Conservation (phyloP, 2,113 vertebrate genomes). For the Pterocles gutturalis region DNA sequence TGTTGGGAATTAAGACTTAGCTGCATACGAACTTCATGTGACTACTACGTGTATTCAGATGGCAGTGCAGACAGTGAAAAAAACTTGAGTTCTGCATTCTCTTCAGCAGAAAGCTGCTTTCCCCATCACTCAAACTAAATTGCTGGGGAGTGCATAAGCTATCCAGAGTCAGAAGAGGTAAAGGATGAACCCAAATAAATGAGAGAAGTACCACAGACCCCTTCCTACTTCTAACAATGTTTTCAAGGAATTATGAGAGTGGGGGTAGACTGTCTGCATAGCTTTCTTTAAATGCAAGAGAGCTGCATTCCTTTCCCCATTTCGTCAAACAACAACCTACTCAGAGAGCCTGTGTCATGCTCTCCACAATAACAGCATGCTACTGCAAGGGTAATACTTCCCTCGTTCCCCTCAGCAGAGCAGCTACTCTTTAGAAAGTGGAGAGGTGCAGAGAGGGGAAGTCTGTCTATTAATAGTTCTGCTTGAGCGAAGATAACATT, state of each 20-base stretch:
- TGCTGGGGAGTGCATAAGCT: not conserved
- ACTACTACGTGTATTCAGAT: not conserved
- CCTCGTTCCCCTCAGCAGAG: not conserved
- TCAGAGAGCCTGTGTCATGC: not conserved
- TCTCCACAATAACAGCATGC: not conserved
- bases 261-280: not conserved
- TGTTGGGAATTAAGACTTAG: not conserved
- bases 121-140: not conserved
- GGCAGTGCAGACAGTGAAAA: not conserved
- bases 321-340: not conserved
- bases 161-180: not conserved
- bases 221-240: not conserved
- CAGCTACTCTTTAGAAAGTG: not conserved
- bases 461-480: not conserved
- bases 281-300: not conserved
- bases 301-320: not conserved
- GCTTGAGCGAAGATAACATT: not conserved
- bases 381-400: not conserved
- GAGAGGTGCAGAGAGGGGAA: no score
- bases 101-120: not conserved
- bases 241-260: not conserved
- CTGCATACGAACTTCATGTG: not conserved
- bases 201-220: not conserved
- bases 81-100: not conserved
- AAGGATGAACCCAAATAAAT: not conserved